Percentiles rank a stretch among this genome's conserved stretches.
phyloP scores from a whole-genome alignment of 2,888 invertebrate species.

The Ctena decussata region DNA sequence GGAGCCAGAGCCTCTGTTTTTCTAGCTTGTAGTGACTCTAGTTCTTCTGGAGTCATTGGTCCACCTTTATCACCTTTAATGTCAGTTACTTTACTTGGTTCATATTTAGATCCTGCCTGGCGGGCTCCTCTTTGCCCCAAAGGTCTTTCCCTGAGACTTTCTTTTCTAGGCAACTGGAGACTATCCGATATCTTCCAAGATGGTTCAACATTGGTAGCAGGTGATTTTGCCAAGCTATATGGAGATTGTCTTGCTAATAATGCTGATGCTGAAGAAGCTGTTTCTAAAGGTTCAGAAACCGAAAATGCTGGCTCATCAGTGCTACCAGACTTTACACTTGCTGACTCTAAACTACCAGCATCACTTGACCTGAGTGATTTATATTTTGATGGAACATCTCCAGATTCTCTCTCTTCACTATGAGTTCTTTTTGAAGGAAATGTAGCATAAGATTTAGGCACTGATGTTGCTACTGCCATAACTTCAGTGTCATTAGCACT shows the following conservation, averaged over 20 bases:
- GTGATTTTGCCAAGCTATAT: conserved; percentile 14
- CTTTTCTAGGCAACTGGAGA: not conserved
- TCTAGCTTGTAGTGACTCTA: conserved; percentile 32
- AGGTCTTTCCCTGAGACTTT: not conserved
- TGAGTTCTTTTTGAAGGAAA: conserved; percentile 42
- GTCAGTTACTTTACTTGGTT: not conserved
- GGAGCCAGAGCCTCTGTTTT: conserved; percentile 62
- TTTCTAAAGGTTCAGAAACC: not conserved
- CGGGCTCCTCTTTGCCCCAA: not conserved
- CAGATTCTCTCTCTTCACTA: conserved; percentile 23
- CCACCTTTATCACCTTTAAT: not conserved
- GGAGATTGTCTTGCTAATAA: conserved; percentile 40
- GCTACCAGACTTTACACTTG: conserved; percentile 58
- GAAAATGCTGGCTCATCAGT: conserved; percentile 50
- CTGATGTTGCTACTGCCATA: conserved; percentile 46
- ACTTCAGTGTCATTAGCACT: conserved; percentile 16
- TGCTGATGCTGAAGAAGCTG: conserved; percentile 15
- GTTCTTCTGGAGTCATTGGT: conserved; percentile 30
- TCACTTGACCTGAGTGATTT: conserved; percentile 47
- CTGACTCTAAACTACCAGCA: conserved; percentile 41
- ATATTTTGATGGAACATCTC: conserved; percentile 30
- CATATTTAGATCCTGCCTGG: not conserved
- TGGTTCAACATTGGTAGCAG: not conserved
- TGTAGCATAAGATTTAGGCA: conserved; percentile 25
- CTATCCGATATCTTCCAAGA: conserved; percentile 6